Base-by-base conservation (phyloP, 2,888 invertebrate genomes). In the Drosophila nr. perissopoda region DNA sequence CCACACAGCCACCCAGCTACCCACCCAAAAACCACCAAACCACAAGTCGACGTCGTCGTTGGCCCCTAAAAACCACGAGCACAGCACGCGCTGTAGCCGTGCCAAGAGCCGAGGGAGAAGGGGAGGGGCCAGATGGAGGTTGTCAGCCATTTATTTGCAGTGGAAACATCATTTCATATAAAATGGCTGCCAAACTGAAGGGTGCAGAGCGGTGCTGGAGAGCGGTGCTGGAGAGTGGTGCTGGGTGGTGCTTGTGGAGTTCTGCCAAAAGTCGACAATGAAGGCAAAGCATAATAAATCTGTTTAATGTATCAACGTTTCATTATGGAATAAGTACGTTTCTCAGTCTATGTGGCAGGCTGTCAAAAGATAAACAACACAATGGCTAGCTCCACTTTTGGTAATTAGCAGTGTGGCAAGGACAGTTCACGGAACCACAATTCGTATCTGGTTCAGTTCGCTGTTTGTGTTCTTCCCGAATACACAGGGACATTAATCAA, bases 241-340 rank as follows among this genome's bases (percentile, higher is more conserved):
- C n/a, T 8, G 10, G n/a, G 16, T 31, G n/a, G 16, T 8, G n/a
- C n/a, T n/a, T n/a, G 33, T 13, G 45, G 8, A 45, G 16, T 16
- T 16, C 16, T 45, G 16, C 45, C 45, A 45, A 45, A 16, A 45
- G 45, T 61, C 54, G 58, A 62, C 69, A 57, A 63, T 58, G 60
- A 65, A 48, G 65, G 61, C 57, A 80, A 54, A 87, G 74, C 64
- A 70, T 87, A 85, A 89, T 83, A 85, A 87, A 87, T 89, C 81
- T 88, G 81, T 85, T 88, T 89, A 85, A 89, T 84, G 83, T 88
- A 88, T 88, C 79, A 86, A 70, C 69, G 62, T 80, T 83, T 76
- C 73, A 80, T 87, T 85, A 78, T 73, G 69, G 69, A 71, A 85
- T 57, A 36, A 51, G 59, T 25, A 58, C 48, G 42, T 33, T 8